Conservation (phyloP, 2,113 vertebrate genomes). For the Callionymus lyra region DNA sequence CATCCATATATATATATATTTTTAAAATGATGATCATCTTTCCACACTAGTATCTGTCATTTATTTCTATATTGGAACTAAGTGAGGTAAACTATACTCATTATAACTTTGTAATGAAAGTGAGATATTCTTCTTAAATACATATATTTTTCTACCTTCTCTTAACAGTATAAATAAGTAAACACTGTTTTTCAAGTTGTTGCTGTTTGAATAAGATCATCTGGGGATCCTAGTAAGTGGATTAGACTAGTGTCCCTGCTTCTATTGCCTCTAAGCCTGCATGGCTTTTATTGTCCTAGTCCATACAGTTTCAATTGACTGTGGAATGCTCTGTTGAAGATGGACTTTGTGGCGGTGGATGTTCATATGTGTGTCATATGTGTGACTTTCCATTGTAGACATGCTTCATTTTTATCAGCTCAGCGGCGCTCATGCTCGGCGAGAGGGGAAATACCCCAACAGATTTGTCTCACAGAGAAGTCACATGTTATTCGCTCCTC, state of each 20-base stretch:
- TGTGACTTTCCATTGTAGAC: neutral
- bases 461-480: constrained; percentile 17
- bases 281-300: constrained; percentile 43
- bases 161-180: no score
- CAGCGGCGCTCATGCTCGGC: neutral
- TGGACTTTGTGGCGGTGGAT: constrained; percentile 1
- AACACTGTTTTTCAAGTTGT: no score
- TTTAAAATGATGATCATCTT: no score
- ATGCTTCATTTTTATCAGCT: neutral
- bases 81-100: no score
- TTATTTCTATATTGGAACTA: no score
- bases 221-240: constrained; percentile 44
- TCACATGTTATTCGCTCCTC: constrained; percentile 36
- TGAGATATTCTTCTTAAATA: no score
- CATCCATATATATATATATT: no score
- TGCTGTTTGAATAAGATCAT: neutral
- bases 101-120: no score
- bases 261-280: constrained; percentile 27
- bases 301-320: constrained; percentile 52
- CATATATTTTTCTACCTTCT: no score
- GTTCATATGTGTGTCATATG: constrained; percentile 4
- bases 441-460: constrained; percentile 36
- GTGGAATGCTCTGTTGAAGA: constrained; percentile 33
- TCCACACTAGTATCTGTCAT: no score
- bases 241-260: constrained; percentile 37